Evolutionary conservation across 2,888 invertebrate species (phyloP).

Genomic region (Thysanoteuthis rhombus): DNA sequence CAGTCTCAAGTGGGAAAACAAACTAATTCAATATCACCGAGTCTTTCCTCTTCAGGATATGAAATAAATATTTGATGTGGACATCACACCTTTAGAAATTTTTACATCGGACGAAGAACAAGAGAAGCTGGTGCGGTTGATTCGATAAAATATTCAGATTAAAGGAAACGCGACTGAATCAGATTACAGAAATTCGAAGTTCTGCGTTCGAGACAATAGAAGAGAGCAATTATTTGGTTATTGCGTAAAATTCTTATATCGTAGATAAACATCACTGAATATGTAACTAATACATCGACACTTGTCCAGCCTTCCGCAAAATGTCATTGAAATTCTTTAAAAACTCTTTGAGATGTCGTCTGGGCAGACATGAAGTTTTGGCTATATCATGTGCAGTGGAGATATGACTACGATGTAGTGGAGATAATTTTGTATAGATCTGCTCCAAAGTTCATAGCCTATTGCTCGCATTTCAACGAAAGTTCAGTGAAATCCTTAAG

Average conservation of each 20-base stretch:
- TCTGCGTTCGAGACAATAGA: background rate
- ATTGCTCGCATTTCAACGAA: too few species aligned
- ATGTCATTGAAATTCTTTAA: too few species aligned
- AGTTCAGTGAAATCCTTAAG: too few species aligned
- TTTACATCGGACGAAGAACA: background rate
- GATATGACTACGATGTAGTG: too few species aligned
- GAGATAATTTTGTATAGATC: too few species aligned
- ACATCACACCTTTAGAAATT: background rate
- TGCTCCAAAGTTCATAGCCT: too few species aligned
- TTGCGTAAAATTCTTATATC: background rate
- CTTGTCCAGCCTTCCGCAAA: too few species aligned
- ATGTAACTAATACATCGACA: background rate
- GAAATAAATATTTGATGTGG: background rate
- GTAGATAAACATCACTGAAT: background rate
- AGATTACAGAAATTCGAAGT: background rate
- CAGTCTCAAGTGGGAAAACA: background rate
- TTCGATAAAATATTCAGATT: background rate
- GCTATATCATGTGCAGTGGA: too few species aligned
- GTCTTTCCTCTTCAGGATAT: background rate
- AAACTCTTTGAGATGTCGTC: too few species aligned
- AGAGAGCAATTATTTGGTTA: background rate
- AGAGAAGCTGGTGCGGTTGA: background rate
- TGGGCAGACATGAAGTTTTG: too few species aligned
- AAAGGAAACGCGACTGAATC: background rate
- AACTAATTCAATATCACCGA: background rate